These are phyloP conservation scores for Thamnaconus septentrionalis DNA, from an alignment of 2,113 vertebrate species.

Conservation along the genomic window DNA sequence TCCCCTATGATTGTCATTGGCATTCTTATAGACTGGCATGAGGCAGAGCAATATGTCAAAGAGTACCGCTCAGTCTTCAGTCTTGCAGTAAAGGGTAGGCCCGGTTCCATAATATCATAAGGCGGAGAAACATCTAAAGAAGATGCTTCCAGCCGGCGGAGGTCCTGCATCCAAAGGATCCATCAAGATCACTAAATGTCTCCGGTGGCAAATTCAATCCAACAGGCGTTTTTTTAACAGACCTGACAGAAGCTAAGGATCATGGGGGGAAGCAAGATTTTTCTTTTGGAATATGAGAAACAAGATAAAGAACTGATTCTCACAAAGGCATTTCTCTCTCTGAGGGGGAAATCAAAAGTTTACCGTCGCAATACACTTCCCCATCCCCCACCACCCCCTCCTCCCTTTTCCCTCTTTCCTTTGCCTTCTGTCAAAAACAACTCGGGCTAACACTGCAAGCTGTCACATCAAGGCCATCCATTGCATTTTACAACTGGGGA, in stretches of 20 bases:
- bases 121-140: constrained; percentile 44
- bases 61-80: constrained; percentile 54
- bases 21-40: constrained; percentile 70
- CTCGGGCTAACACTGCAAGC: constrained; percentile 67
- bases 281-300: constrained; percentile 32
- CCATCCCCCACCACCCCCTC: constrained; percentile 24
- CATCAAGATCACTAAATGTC: constrained; percentile 71
- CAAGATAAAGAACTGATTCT: constrained; percentile 60
- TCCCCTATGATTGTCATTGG: constrained; percentile 73
- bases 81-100: constrained; percentile 61
- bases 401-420: constrained; percentile 67
- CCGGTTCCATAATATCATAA: constrained; percentile 65
- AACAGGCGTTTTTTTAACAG: constrained; percentile 57
- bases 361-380: constrained; percentile 52
- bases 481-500: constrained; percentile 60
- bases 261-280: constrained; percentile 55
- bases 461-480: constrained; percentile 75
- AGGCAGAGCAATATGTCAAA: constrained; percentile 62
- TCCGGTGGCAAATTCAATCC: constrained; percentile 70
- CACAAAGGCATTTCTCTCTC: constrained; percentile 60
- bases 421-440: too few relatives aligned
- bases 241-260: constrained; percentile 56
- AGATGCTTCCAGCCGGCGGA: constrained; percentile 52
- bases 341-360: constrained; percentile 56
- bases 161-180: constrained; percentile 61